Evolutionary conservation across 2,888 invertebrate species (phyloP).

Genomic region (Platypus cylindrus): DNA sequence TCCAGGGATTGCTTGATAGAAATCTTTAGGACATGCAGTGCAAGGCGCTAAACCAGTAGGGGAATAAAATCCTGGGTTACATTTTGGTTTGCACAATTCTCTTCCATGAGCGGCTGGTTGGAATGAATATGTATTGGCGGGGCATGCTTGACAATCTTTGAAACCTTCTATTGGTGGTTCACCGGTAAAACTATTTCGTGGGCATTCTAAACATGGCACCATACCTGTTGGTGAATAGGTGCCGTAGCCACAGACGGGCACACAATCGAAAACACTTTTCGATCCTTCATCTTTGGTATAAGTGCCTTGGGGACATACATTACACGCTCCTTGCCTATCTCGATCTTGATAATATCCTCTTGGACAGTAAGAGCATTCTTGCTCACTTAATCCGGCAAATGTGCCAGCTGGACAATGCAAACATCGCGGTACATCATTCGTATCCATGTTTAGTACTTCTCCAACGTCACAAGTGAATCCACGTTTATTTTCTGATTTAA

Average conservation of each 20-base stretch:
- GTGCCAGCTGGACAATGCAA: constrained; percentile 96
- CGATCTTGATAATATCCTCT: constrained; percentile 89
- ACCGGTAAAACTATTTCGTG: constrained; percentile 78
- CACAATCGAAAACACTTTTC: constrained; percentile 72
- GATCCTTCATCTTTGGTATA: constrained; percentile 86
- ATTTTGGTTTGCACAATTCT: constrained; percentile 76
- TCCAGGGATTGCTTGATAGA: constrained; percentile 78
- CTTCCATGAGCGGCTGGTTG: constrained; percentile 80
- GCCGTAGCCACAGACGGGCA: constrained; percentile 91
- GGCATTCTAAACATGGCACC: constrained; percentile 88
- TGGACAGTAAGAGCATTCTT: constrained; percentile 81
- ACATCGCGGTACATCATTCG: constrained; percentile 83
- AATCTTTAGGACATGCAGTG: constrained; percentile 81
- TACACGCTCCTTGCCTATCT: constrained; percentile 79
- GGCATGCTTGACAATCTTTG: constrained; percentile 88
- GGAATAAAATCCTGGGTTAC: constrained; percentile 81
- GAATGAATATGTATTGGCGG: constrained; percentile 78
- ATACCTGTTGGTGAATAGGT: constrained; percentile 91
- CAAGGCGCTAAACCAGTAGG: constrained; percentile 85
- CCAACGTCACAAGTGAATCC: constrained; percentile 91
- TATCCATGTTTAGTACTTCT: constrained; percentile 88
- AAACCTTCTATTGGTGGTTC: constrained; percentile 83
- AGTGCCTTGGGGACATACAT: constrained; percentile 83
- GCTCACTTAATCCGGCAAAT: constrained; percentile 80
- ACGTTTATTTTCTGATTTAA: constrained; percentile 69